Evolutionary conservation across 2,797 vertebrate species (phyloP).

Genomic region (Semaprochilodus insignis): DNA sequence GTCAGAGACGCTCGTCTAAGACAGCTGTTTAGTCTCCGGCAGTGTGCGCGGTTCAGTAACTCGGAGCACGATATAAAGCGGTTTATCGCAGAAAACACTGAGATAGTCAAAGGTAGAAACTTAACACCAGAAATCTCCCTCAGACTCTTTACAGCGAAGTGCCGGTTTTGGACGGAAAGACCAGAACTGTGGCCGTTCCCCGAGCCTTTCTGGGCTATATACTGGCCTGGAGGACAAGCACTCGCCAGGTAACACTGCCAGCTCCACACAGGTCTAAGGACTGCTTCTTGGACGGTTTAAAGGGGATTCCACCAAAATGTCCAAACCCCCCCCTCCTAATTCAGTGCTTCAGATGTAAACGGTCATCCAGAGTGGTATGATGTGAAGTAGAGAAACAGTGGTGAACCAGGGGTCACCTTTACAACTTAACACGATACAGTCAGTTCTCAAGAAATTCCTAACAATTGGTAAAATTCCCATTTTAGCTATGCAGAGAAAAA

Average conservation of each 20-base stretch:
- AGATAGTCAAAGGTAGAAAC: slow-evolving; percentile 79
- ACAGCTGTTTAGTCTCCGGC: not conserved
- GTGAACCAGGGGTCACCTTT: no score
- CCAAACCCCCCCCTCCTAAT: no score
- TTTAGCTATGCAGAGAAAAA: no score
- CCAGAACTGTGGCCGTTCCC: slow-evolving; percentile 89
- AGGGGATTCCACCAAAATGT: no score
- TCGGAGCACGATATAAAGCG: slow-evolving; percentile 65
- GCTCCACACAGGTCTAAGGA: no score
- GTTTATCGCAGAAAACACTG: slow-evolving; percentile 88
- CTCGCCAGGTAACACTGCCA: slow-evolving; percentile 63
- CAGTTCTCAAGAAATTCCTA: no score
- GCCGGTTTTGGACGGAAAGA: slow-evolving; percentile 89
- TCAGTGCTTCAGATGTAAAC: no score
- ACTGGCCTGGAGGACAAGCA: slow-evolving; percentile 96
- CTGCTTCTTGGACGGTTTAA: no score
- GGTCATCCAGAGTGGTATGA: no score
- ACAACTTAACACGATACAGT: no score
- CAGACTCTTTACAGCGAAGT: slow-evolving; percentile 87
- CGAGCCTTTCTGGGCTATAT: slow-evolving; percentile 95
- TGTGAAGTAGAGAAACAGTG: no score
- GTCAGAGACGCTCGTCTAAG: not conserved
- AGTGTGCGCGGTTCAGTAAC: not conserved
- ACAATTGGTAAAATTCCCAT: no score
- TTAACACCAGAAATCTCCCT: slow-evolving; percentile 91